Conservation (phyloP, 2,113 vertebrate genomes). For the Dicrurus megarhynchus region DNA sequence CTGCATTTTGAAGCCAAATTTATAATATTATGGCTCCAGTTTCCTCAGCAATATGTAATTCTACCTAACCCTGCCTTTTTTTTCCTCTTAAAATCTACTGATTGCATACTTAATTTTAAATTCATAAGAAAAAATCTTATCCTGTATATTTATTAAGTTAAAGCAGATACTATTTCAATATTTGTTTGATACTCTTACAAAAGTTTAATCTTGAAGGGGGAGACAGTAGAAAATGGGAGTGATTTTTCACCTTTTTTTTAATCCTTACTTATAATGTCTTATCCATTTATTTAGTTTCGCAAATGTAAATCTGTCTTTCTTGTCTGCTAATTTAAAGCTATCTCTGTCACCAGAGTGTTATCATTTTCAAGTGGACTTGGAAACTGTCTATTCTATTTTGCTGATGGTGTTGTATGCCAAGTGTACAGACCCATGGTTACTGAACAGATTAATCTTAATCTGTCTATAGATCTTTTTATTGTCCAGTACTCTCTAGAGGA, state of each 20-base stretch:
- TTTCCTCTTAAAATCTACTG: not conserved
- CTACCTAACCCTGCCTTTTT: not conserved
- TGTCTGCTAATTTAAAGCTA: not conserved
- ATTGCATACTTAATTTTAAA: not conserved
- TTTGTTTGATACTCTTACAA: not conserved
- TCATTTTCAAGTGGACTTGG: slow-evolving; percentile 49
- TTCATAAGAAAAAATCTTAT: not conserved
- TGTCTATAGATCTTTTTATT: slow-evolving; percentile 60
- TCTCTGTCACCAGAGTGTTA: not conserved
- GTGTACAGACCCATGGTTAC: slow-evolving; percentile 12
- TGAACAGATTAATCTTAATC: slow-evolving; percentile 64
- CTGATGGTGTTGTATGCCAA: slow-evolving; percentile 25
- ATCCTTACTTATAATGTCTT: not conserved
- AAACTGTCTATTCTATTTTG: slow-evolving; percentile 34
- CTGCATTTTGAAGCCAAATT: not conserved
- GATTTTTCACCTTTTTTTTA: not conserved
- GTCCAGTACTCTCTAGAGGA: slow-evolving; percentile 23
- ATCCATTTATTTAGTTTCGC: not conserved
- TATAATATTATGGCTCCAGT: not conserved
- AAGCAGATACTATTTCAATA: not conserved
- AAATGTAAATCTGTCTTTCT: slow-evolving; percentile 23
- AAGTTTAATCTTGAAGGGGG: not conserved
- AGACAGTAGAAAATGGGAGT: not conserved
- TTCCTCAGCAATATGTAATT: slow-evolving; percentile 22
- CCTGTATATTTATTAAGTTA: not conserved